Evolutionary conservation across 1,140 invertebrate species (phyloP), one percentile per base, ranked within the genome.

Genomic region (Octopus sinensis): DNA sequence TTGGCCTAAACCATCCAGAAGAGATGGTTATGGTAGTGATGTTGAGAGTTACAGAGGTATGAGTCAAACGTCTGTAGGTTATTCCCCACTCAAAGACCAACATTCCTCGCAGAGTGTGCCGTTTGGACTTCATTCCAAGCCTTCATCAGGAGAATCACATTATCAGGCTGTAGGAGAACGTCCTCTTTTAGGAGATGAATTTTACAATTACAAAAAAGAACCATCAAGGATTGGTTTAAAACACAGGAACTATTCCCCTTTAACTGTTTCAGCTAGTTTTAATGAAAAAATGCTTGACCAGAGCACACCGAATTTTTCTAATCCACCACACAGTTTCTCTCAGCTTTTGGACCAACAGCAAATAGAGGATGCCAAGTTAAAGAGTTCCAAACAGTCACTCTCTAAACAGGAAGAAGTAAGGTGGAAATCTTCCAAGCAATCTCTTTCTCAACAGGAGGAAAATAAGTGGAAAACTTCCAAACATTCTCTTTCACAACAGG

Each of bases 1-100:
- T 79, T 12, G 79, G 54, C 23, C 68, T 51, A 53, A 30, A 13
- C 10, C 17, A 75, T 53, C 9, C 53, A 51, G 13, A 73, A 84
- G 85, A 52, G 87, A 83, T 56, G 87, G 88, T 12, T 88, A 89
- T 82, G 85, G 85, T 54, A 90, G 89, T 87, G 88, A 90, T 79
- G 23, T 88, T 68, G 88, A 88, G 79, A 84, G 83, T 9, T 88
- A 88, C 80, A 83, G 85, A 23, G 82, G 84, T 54, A 77, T 73
- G 68, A 13, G 30, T 73, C 17, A 23, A 73, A 23, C 17, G 0
- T 9, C 68, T 6, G 17, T 23, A 73, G 17, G 17, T 10, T 13
- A 23, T 73, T 73, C 68, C 6, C 30, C 68, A 13, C 30, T 73
- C 4, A 73, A 23, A 17, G 68, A 23, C 0, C 30, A 13, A 6